These are phyloP conservation scores for Alloplasta piceator DNA, from an alignment of 2,888 invertebrate genomes.

Conservation along the genomic window DNA sequence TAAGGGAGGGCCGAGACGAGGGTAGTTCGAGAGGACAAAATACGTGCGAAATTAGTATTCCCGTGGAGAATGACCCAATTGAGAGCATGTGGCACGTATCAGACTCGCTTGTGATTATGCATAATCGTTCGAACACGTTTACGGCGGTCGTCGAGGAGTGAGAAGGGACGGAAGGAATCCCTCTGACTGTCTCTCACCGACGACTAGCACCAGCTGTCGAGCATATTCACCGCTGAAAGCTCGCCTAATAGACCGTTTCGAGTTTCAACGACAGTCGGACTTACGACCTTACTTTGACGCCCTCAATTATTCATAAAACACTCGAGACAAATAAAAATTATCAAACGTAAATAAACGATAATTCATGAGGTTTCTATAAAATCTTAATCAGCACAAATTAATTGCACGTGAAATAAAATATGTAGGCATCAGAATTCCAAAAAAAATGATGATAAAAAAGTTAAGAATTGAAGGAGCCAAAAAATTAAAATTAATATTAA, in stretches of 20 bases:
- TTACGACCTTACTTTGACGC: constrained; percentile 44
- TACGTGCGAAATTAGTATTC: constrained; percentile 72
- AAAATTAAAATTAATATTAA: too few relatives aligned
- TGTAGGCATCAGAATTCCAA: not conserved
- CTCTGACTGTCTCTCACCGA: constrained; percentile 15
- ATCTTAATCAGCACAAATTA: not conserved
- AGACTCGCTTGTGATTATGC: constrained; percentile 78
- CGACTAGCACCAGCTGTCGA: constrained; percentile 72
- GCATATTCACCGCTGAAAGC: constrained; percentile 59
- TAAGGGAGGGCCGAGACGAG: not conserved
- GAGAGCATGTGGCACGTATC: constrained; percentile 75
- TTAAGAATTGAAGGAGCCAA: too few relatives aligned
- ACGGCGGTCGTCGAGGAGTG: too few relatives aligned
- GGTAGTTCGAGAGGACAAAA: constrained; percentile 44
- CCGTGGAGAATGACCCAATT: constrained; percentile 75
- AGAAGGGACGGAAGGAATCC: not conserved
- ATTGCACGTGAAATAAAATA: not conserved
- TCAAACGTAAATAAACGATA: not conserved
- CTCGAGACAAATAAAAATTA: constrained; percentile 16
- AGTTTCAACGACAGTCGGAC: constrained; percentile 47
- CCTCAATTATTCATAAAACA: constrained; percentile 39
- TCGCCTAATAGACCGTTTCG: constrained; percentile 57
- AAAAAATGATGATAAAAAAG: not conserved
- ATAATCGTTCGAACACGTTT: constrained; percentile 72
- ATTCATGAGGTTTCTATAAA: too few relatives aligned